Evolutionary conservation across 2,113 vertebrate genomes (phyloP), one percentile per base, ranked within the genome.

Genomic region (Lamprotornis superbus): DNA sequence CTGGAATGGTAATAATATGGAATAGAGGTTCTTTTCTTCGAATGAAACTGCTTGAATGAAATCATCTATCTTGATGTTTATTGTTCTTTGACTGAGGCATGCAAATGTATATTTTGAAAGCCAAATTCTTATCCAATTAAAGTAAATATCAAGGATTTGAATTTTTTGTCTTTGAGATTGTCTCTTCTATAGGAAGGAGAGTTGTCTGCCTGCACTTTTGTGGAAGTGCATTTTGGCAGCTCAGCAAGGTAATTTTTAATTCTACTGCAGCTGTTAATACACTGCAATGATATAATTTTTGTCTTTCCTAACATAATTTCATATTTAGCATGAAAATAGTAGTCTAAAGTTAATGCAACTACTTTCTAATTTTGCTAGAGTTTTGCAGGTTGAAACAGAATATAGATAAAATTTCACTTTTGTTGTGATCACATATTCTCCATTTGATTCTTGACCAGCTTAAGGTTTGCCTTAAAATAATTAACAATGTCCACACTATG

Each of bases 11-110:
- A 93, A 74, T 84, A 78, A 86, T 67, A 93, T 56, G 46, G n/a
- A 80, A 88, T 70, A 86, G 79, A 83, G 31, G 20, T 5, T 83
- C 68, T 91, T 90, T 74, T 30, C 47, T 67, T 55, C 4, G 39
- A 61, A 90, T 75, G 60, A 87, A 95, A 59, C 27, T 49, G 24
- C 33, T 77, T 88, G 75, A 95, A 93, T 56, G 35, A 95, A 94
- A 70, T 86, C 0, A 83, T 80, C 42, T 74, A 35, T 65, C 71
- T 77, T 67, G 35, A 70, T 95, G 64, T 94, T 96, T 96, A 90
- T 95, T 97, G 59, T 92, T 92, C 82, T 95, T 94, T 94, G 67
- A 37, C 82, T 80, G 60, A 86, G n/a, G 37, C n/a, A 86, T 81
- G 15, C 28, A 52, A 25, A 44, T 63, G 67, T 89, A 33, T 92